These are phyloP conservation scores for Formicarius rufipectus DNA, from an alignment of 2,113 vertebrate species.

Conservation along the genomic window DNA sequence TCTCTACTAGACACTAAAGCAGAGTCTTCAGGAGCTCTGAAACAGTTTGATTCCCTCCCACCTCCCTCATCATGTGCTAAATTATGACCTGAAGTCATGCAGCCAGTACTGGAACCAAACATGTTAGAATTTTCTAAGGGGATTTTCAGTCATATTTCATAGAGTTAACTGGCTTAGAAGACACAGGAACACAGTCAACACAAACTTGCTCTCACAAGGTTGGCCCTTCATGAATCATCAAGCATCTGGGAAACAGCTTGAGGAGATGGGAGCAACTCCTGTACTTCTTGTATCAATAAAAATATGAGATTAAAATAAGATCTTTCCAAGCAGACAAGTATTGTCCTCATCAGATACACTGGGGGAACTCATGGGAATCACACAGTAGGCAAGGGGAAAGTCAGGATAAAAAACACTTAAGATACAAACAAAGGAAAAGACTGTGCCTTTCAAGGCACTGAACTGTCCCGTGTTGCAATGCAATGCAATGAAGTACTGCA, in stretches of 20 bases:
- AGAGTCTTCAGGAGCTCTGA: neutral
- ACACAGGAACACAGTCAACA: neutral
- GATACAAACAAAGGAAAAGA: neutral
- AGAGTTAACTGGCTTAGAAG: neutral
- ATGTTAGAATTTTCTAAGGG: neutral
- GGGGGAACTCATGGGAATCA: neutral
- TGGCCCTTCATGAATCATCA: neutral
- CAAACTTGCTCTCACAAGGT: neutral
- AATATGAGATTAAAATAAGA: neutral
- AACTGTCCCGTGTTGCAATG: neutral
- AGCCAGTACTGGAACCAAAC: neutral
- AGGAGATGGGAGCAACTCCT: neutral
- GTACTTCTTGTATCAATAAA: neutral
- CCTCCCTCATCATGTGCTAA: accelerated
- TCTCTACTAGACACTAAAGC: neutral
- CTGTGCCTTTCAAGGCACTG: neutral
- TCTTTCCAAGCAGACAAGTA: neutral
- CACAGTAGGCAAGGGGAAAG: neutral
- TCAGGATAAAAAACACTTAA: neutral
- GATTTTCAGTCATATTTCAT: neutral
- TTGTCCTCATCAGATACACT: neutral
- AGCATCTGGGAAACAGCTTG: neutral
- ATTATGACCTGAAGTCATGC: neutral
- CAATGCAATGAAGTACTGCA: neutral
- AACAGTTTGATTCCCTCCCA: neutral